Percentiles rank a stretch among this genome's conserved stretches.
Conservation (phyloP, 1,140 invertebrate species). For the Trichonephila clavipes region DNA sequence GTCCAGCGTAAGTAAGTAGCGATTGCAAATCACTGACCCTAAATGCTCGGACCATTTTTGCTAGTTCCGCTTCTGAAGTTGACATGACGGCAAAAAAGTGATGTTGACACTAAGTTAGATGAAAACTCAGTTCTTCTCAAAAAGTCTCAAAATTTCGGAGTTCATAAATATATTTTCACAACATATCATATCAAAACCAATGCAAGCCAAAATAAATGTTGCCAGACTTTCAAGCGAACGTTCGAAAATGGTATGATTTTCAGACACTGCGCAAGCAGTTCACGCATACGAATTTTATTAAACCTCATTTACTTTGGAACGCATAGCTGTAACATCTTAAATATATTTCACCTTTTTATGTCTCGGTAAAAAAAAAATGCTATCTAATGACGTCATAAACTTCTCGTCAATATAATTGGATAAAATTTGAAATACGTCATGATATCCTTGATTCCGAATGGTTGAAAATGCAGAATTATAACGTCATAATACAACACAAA, state of each 20-base stretch:
- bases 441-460: no score
- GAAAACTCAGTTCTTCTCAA: neutral
- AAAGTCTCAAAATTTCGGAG: neutral
- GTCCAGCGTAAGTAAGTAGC: constrained; percentile 90
- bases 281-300: neutral
- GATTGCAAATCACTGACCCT: constrained; percentile 84
- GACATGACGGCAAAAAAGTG: neutral
- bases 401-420: no score
- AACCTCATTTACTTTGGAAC: no score
- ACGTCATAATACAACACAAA: no score
- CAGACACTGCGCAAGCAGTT: neutral
- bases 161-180: neutral
- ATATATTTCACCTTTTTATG: no score
- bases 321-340: no score
- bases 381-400: no score
- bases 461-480: no score
- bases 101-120: neutral
- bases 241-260: neutral
- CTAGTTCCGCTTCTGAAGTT: constrained; percentile 76
- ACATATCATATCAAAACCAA: neutral
- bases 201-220: neutral
- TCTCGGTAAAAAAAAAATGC: no score
- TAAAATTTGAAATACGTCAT: no score
- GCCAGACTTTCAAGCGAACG: neutral
- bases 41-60: constrained; percentile 83